These are phyloP conservation scores for Parnassius apollo DNA, from an alignment of 2,888 invertebrate species.

Conservation along the genomic window DNA sequence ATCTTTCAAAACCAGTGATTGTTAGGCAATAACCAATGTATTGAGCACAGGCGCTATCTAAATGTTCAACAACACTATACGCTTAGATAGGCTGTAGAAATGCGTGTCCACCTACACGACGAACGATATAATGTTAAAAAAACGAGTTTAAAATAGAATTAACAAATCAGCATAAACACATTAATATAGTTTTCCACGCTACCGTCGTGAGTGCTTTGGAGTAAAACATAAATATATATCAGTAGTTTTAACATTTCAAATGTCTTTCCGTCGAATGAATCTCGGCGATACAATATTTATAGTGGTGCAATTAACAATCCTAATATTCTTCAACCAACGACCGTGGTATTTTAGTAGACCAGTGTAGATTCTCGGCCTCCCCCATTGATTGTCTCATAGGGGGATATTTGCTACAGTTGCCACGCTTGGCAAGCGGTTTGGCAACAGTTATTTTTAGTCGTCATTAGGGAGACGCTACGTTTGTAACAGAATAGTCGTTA, in stretches of 20 bases:
- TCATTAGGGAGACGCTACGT: too few relatives aligned
- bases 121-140: slow-evolving; percentile 13
- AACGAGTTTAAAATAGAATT: slow-evolving; percentile 16
- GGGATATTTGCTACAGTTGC: too few relatives aligned
- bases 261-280: neutral
- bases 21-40: slow-evolving; percentile 20
- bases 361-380: too few relatives aligned
- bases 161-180: slow-evolving; percentile 22
- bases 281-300: too few relatives aligned
- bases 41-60: slow-evolving; percentile 29
- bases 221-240: neutral
- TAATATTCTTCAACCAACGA: too few relatives aligned
- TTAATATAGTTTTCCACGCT: slow-evolving; percentile 23
- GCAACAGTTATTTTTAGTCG: too few relatives aligned
- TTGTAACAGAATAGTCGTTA: too few relatives aligned
- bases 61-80: slow-evolving; percentile 30
- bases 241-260: neutral
- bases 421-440: too few relatives aligned
- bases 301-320: too few relatives aligned
- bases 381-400: too few relatives aligned
- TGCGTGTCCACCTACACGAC: slow-evolving; percentile 24
- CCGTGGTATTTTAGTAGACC: too few relatives aligned
- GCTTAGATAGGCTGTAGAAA: slow-evolving; percentile 28
- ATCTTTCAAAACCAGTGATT: slow-evolving; percentile 13
- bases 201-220: slow-evolving; percentile 8